A percentile compares a stretch with the other conserved stretches of the same genome.
Evolutionary conservation across 1,140 invertebrate genomes (phyloP).

Genomic region (Thaumetopoea pityocampa): DNA sequence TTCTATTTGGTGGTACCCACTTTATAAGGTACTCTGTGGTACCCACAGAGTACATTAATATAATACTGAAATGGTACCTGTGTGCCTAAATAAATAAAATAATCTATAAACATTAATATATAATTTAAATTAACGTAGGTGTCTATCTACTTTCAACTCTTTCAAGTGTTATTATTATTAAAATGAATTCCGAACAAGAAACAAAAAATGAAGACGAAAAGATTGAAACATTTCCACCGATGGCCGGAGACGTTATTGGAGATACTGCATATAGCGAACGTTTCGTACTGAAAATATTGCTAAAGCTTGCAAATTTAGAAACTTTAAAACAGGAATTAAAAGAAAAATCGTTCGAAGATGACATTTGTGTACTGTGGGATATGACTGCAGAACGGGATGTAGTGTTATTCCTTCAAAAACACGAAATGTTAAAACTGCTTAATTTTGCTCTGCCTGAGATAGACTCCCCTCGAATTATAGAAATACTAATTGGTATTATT

Average conservation of each 20-base stretch:
- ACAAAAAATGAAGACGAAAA: conserved; percentile 22
- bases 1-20: no score
- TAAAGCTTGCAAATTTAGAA: conserved; percentile 74
- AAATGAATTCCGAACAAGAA: conserved; percentile 49
- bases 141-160: no score
- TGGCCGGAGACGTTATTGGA: conserved; percentile 82
- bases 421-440: conserved; percentile 79
- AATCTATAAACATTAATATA: no score
- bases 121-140: no score
- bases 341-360: conserved; percentile 78
- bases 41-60: no score
- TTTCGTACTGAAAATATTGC: conserved; percentile 82
- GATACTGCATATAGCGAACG: conserved; percentile 84
- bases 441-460: conserved; percentile 69
- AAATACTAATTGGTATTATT: conserved; percentile 84
- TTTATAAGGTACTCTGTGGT: no score
- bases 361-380: conserved; percentile 86
- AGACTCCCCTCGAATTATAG: conserved; percentile 76
- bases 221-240: conserved; percentile 21
- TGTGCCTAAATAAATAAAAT: no score
- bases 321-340: conserved; percentile 68
- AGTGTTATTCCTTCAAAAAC: conserved; percentile 79
- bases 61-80: no score
- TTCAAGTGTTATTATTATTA: no score
- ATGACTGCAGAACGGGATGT: conserved; percentile 85